Evolutionary conservation across 2,797 vertebrate genomes (phyloP), one percentile per base, ranked within the genome.

Genomic region (Etheostoma nigrum): DNA sequence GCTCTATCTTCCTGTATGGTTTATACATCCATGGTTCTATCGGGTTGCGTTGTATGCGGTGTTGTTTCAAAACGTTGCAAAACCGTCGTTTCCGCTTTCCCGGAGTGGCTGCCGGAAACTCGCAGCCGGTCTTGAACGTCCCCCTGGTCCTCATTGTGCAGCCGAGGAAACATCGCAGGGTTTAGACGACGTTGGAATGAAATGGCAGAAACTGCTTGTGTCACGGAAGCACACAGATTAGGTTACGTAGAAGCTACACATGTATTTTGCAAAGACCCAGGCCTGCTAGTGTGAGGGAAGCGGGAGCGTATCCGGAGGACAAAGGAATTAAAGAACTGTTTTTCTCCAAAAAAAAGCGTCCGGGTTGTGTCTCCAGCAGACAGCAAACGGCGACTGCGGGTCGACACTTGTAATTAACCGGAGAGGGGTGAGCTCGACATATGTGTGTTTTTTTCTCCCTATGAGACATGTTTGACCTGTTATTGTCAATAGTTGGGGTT

Each of bases 131-230:
- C 84, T 90, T 92, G 93, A 93, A 93, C 89, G 86, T 15, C 16
- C 64, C 84, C 68, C 67, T 2, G 72, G 12, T 75, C 30, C 88
- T 91, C 85, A 87, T 89, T 91, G 91, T 89, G 92, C 90, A 81
- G 90, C 91, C 53, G 88, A 92, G 89, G 86, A 88, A 92, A 88
- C 90, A 60, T 89, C 91, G 89, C 82, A 78, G 68, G 86, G 79
- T 86, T 92, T 88, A 78, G 92, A 88, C 93, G 91, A 91, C 92
- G 88, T 86, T 84, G 88, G 76, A 91, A 88, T 92, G 92, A 93
- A 93, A 93, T 91, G 92, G 93, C 94, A 94, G 92, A 94, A 93
- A 94, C 52, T 81, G 93, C 72, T 55, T n/a, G 90, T 88, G 92
- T 95, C 93, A 91, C 91, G 84, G 84, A 88, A 90, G 91, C 92